Percentiles rank a stretch among this genome's conserved stretches.
Evolutionary conservation across 2,113 vertebrate genomes (phyloP).

Genomic region (Setophaga petechia): DNA sequence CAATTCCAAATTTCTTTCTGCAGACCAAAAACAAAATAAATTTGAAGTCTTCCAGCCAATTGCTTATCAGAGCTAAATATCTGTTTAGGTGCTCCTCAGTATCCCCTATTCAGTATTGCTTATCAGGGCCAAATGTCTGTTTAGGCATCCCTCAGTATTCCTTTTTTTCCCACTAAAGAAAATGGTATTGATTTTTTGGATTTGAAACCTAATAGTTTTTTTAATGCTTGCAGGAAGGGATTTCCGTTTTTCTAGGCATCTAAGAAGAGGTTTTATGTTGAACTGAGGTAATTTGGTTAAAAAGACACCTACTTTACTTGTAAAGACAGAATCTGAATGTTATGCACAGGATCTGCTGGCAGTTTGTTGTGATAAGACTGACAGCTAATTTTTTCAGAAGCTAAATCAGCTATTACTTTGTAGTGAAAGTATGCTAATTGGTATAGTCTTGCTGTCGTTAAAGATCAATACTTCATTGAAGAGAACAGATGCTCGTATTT

Average conservation of each 20-base stretch:
- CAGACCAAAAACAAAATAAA: background rate
- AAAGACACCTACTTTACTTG: background rate
- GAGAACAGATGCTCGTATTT: slow-evolving; percentile 35
- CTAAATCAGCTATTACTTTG: slow-evolving; percentile 5
- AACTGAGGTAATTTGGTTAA: background rate
- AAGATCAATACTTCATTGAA: slow-evolving; percentile 46
- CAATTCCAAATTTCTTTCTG: background rate
- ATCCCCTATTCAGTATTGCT: background rate
- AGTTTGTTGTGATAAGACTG: background rate
- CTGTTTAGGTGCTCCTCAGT: background rate
- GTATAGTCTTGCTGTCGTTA: slow-evolving; percentile 14
- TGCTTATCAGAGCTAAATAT: background rate
- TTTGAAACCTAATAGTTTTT: background rate
- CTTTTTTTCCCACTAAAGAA: background rate
- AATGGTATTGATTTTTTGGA: background rate
- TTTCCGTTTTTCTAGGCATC: background rate
- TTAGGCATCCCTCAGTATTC: background rate
- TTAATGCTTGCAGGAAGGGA: background rate
- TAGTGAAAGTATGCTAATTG: slow-evolving; percentile 15
- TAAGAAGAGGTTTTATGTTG: background rate
- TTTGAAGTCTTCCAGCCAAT: background rate
- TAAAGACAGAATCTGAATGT: background rate
- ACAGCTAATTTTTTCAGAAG: slow-evolving; percentile 31
- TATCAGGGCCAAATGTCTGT: background rate
- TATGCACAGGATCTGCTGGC: background rate